Evolutionary conservation across 2,888 invertebrate species (phyloP).

Genomic region (Clistopyga incitator): DNA sequence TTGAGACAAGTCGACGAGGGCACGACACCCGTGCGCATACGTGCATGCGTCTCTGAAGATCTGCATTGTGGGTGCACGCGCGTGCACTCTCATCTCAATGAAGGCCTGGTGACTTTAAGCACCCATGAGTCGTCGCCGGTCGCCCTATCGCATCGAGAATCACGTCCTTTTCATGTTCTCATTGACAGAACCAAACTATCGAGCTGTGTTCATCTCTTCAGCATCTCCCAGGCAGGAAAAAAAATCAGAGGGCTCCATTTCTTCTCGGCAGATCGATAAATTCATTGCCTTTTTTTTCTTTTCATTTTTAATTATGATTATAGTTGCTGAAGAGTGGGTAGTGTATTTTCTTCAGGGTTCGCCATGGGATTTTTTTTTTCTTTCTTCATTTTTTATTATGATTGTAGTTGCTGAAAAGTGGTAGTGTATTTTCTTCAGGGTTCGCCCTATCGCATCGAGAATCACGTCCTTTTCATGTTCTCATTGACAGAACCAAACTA

Average conservation of each 20-base stretch:
- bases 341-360: too few relatives aligned
- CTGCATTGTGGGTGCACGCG: slow-evolving; percentile 53
- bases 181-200: not conserved
- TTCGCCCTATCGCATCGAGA: not conserved
- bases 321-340: too few relatives aligned
- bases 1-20: slow-evolving; percentile 60
- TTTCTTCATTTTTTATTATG: slow-evolving; percentile 4
- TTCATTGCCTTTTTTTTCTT: too few relatives aligned
- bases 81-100: slow-evolving; percentile 54
- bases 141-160: not conserved
- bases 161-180: slow-evolving; percentile 13
- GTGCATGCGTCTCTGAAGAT: slow-evolving; percentile 28
- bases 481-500: not conserved
- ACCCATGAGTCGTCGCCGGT: slow-evolving; percentile 9
- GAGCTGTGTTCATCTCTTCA: not conserved
- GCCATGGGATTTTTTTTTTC: too few relatives aligned
- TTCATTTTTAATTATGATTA: too few relatives aligned
- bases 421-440: not conserved
- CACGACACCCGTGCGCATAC: slow-evolving; percentile 43
- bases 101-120: slow-evolving; percentile 50
- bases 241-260: too few relatives aligned
- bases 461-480: slow-evolving; percentile 18
- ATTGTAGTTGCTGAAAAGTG: too few relatives aligned
- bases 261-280: not conserved
- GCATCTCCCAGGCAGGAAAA: too few relatives aligned